These are phyloP conservation scores for Neosilurus hyrtlii DNA, from an alignment of 2,797 vertebrate genomes.

Conservation along the genomic window DNA sequence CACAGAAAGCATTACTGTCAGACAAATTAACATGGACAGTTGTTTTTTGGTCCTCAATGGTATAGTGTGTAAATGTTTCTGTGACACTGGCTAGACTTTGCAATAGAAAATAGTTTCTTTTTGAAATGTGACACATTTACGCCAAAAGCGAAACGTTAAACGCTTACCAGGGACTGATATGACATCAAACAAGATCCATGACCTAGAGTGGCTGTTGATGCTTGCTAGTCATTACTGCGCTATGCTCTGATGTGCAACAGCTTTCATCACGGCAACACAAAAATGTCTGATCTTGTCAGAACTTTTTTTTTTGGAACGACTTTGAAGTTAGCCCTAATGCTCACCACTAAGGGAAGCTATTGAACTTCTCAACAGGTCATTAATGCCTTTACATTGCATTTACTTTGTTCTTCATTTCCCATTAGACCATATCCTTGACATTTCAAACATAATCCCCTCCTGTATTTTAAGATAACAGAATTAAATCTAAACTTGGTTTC, in stretches of 20 bases:
- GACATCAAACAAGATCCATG: slow-evolving; percentile 3
- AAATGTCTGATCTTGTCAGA: not conserved
- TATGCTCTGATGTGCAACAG: slow-evolving; percentile 28
- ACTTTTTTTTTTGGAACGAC: not conserved
- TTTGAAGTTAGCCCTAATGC: not conserved
- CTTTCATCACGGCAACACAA: slow-evolving; percentile 7
- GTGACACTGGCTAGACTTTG: slow-evolving; percentile 28
- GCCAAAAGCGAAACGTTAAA: slow-evolving; percentile 33
- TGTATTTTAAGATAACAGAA: not conserved
- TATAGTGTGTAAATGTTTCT: slow-evolving; percentile 15
- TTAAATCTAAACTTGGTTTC: not conserved
- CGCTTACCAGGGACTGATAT: slow-evolving; percentile 19
- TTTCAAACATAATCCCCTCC: not conserved
- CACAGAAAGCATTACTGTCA: slow-evolving; percentile 49
- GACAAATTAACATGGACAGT: slow-evolving; percentile 44
- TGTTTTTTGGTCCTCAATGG: slow-evolving; percentile 16
- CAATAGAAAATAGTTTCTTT: slow-evolving; percentile 23
- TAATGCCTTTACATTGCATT: not conserved
- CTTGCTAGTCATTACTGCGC: slow-evolving; percentile 17
- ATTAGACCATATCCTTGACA: not conserved
- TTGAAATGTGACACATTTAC: slow-evolving; percentile 13
- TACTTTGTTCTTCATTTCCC: not conserved
- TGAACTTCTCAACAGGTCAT: slow-evolving; percentile 10
- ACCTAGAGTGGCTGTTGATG: slow-evolving; percentile 26
- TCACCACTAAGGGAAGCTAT: not conserved